A percentile compares a stretch with the other conserved stretches of the same genome.
These are phyloP conservation scores for Portunus trituberculatus DNA, from an alignment of 1,140 invertebrate species.

Conservation along the genomic window DNA sequence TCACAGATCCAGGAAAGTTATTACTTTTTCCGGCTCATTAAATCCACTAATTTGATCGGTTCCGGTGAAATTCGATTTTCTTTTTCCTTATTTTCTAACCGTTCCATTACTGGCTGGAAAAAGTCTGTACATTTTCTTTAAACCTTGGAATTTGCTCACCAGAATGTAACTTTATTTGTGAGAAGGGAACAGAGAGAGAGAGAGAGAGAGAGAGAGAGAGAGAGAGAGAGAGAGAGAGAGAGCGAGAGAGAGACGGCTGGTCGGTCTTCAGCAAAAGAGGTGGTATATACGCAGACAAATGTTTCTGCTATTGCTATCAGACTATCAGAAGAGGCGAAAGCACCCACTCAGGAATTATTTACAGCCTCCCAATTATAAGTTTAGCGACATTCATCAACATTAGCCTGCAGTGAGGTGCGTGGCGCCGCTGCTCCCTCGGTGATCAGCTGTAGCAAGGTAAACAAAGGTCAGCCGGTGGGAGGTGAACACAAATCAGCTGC, in stretches of 20 bases:
- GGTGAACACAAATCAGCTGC: neutral
- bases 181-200: neutral
- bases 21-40: neutral
- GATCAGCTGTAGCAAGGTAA: neutral
- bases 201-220: neutral
- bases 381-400: conserved; percentile 1
- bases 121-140: neutral
- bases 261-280: neutral
- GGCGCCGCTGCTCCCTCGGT: neutral
- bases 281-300: conserved; percentile 22
- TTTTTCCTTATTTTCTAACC: neutral
- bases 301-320: neutral
- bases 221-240: conserved; percentile 9
- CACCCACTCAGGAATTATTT: neutral
- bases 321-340: neutral
- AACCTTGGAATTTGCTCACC: neutral
- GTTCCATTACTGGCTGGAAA: neutral
- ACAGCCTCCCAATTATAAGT: neutral
- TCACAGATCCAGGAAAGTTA: neutral
- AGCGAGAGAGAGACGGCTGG: neutral
- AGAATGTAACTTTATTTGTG: neutral
- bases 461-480: conserved; percentile 6
- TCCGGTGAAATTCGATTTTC: neutral
- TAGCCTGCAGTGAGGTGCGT: neutral
- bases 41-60: neutral